Evolutionary conservation across 2,797 vertebrate genomes (phyloP).

Genomic region (Poecilia velifera): DNA sequence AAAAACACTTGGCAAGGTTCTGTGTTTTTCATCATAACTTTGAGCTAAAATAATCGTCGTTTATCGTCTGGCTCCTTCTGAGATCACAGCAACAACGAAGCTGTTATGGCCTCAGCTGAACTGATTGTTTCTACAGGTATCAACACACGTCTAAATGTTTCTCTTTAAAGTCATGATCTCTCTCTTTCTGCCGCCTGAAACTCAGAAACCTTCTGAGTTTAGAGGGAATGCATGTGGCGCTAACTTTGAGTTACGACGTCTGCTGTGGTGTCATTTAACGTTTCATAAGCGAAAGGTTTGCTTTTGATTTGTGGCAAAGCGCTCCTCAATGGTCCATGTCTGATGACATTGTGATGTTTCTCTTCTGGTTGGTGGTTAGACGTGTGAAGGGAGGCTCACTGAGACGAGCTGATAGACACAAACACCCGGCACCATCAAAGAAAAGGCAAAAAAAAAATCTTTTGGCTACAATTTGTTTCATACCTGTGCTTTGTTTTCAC

Average conservation of each 20-base stretch:
- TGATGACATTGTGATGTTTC: background rate
- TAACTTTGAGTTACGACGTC: background rate
- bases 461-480: background rate
- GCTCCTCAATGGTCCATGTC: background rate
- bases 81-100: background rate
- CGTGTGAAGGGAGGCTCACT: background rate
- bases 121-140: background rate
- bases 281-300: background rate
- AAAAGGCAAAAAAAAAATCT: background rate
- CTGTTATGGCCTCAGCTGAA: background rate
- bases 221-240: background rate
- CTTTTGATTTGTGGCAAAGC: background rate
- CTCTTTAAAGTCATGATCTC: too few relatives aligned
- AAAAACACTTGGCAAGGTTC: too few relatives aligned
- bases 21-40: background rate
- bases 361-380: background rate
- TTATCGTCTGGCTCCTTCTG: background rate
- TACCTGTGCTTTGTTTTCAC: background rate
- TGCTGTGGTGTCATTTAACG: background rate
- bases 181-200: background rate
- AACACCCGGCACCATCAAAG: background rate
- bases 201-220: background rate
- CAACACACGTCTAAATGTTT: background rate
- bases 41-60: background rate
- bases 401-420: background rate